Evolutionary conservation across 92 coral and sea anemone species (phyloP).

Genomic region (Porites lobata): DNA sequence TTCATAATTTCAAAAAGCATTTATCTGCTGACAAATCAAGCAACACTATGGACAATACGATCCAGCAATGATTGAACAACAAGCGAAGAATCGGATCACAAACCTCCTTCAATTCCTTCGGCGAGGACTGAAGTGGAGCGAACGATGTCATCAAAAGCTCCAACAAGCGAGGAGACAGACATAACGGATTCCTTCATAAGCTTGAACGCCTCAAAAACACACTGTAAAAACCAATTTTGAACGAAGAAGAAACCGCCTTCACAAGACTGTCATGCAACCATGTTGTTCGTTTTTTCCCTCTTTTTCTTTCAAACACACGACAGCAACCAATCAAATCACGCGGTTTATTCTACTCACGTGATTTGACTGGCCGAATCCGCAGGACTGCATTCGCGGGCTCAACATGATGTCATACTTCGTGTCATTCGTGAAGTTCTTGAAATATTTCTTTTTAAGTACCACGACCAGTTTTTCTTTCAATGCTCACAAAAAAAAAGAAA

Average conservation of each 20-base stretch:
- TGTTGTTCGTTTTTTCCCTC: conserved; percentile 97
- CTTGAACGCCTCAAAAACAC: background rate
- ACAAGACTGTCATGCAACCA: conserved; percentile 45
- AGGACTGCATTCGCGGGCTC: conserved; percentile 59
- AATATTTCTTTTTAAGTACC: no score
- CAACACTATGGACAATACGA: background rate
- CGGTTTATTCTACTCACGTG: conserved; percentile 45
- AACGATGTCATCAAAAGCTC: conserved; percentile 92
- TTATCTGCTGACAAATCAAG: background rate
- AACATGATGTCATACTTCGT: no score
- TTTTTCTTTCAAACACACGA: conserved; percentile 81
- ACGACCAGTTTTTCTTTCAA: no score
- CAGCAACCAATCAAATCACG: conserved; percentile 79
- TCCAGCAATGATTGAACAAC: background rate
- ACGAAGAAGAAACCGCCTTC: conserved; percentile 15
- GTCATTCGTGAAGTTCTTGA: no score
- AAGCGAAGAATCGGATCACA: background rate
- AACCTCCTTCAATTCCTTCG: conserved; percentile 99
- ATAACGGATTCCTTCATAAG: conserved; percentile 53
- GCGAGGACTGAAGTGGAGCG: conserved; percentile 92
- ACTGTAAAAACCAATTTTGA: background rate
- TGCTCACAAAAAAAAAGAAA: no score
- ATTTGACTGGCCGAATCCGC: conserved; percentile 25
- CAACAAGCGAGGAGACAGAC: conserved; percentile 90
- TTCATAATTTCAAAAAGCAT: background rate